Conservation (phyloP, 1,140 invertebrate genomes). For the Trypoxylus dichotomus region DNA sequence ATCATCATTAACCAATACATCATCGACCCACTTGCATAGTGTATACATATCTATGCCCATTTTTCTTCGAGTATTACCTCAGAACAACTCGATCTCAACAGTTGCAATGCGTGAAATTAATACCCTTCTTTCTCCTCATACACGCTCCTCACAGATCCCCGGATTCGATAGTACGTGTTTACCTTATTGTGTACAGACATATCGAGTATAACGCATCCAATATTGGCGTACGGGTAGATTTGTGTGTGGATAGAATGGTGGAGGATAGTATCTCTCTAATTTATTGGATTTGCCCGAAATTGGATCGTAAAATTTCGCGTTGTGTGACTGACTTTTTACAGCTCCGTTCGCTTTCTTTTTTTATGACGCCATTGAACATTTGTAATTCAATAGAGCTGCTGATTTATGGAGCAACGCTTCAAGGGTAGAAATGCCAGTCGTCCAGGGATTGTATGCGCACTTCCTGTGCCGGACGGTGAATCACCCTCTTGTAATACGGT, state of each 20-base stretch:
- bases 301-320: slow-evolving; percentile 18
- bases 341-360: background rate
- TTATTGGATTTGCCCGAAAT: slow-evolving; percentile 21
- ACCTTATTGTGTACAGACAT: background rate
- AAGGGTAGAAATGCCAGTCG: slow-evolving; percentile 4
- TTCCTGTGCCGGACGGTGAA: slow-evolving; percentile 4
- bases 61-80: background rate
- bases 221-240: background rate
- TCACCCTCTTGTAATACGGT: background rate
- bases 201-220: background rate
- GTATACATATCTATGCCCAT: background rate
- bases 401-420: background rate
- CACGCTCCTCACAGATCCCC: background rate
- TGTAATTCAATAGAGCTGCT: slow-evolving; percentile 11
- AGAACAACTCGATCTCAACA: background rate
- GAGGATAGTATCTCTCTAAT: background rate
- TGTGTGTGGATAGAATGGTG: background rate
- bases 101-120: slow-evolving; percentile 8
- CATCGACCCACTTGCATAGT: background rate
- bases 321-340: background rate
- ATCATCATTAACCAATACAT: background rate
- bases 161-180: background rate
- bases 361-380: slow-evolving; percentile 9
- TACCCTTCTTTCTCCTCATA: background rate
- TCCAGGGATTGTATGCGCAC: background rate